These are phyloP conservation scores for Tretioscincus oriximinensis DNA, from an alignment of 2,113 vertebrate genomes.

Conservation along the genomic window DNA sequence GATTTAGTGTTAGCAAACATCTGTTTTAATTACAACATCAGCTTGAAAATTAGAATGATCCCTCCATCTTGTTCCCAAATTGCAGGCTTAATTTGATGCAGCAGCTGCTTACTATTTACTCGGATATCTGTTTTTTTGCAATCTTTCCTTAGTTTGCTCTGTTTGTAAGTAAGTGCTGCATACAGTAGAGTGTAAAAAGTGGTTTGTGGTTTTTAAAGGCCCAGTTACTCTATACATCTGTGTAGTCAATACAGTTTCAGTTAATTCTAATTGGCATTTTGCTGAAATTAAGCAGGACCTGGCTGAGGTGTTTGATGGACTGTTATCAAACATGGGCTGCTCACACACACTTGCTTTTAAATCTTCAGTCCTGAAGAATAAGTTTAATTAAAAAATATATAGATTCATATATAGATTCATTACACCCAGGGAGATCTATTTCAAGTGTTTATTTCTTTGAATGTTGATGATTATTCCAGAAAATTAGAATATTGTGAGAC, in stretches of 20 bases:
- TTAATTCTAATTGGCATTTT: conserved; percentile 49
- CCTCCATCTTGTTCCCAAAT: not conserved
- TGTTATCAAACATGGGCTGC: too few species aligned
- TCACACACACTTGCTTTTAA: too few species aligned
- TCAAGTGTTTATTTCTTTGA: too few species aligned
- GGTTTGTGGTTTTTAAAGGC: conserved; percentile 1
- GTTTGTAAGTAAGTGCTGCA: conserved; percentile 14
- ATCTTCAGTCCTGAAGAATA: too few species aligned
- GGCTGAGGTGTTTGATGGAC: not conserved
- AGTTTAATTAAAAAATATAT: too few species aligned
- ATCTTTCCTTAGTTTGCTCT: not conserved
- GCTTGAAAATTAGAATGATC: not conserved
- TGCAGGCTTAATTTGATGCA: conserved; percentile 15
- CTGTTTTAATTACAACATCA: conserved; percentile 17
- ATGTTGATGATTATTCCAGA: too few species aligned
- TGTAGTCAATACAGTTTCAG: conserved; percentile 35
- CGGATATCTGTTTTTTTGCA: not conserved
- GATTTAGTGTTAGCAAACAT: conserved; percentile 10
- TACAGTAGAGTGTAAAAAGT: conserved; percentile 15
- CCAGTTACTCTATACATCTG: conserved; percentile 25
- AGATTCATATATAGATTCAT: too few species aligned
- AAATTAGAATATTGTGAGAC: too few species aligned
- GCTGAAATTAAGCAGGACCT: conserved; percentile 40
- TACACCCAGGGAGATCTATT: too few species aligned
- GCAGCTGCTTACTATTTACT: not conserved